Evolutionary conservation across 2,113 vertebrate genomes (phyloP), one percentile per base, ranked within the genome.

Genomic region (Capreolus pygargus): DNA sequence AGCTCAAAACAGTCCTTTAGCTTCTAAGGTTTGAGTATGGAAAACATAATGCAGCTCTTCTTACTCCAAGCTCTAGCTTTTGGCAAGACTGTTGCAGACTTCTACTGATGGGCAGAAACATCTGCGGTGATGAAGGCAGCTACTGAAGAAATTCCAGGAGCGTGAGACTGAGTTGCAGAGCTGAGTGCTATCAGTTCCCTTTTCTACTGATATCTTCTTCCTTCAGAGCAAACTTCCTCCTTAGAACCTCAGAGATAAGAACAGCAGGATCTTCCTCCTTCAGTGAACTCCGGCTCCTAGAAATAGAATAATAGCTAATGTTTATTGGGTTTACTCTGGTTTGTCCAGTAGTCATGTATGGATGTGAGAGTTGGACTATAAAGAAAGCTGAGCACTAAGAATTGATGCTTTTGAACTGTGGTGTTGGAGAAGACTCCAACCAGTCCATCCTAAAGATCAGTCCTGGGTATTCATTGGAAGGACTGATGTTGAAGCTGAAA

Each of bases 151-250:
- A 86, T 70, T 97, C 86, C 95, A 97, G 96, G 97, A 97, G 97
- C 96, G 33, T 83, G 94, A 97, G 91, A 97, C 90, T 86, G 96
- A 96, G 93, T 97, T 95, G 89, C 86, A 95, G 91, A 96, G 96
- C 86, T 39, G 74, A 95, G 79, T 92, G 88, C 36, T 86, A 23
- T 99, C 98, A 99, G 60, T 99, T 99, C 98, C 99, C 99, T 98
- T 99, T 99, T 98, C 98, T 89, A 95, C 97, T 97, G 67, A 99
- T 98, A 95, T 99, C 99, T 94, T 99, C 99, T 7, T 99, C 99
- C 96, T 99, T 99, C 47, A 99, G 98, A 86, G 99, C 99, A 96
- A 99, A 99, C 96, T 99, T 99, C 98, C 99, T 99, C 86, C 99
- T 99, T 78, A 99, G 98, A 83, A 99, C 99, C 97, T 99, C 99